These are phyloP conservation scores for Hippocampus comes DNA, from an alignment of 2,113 vertebrate genomes.

Conservation along the genomic window DNA sequence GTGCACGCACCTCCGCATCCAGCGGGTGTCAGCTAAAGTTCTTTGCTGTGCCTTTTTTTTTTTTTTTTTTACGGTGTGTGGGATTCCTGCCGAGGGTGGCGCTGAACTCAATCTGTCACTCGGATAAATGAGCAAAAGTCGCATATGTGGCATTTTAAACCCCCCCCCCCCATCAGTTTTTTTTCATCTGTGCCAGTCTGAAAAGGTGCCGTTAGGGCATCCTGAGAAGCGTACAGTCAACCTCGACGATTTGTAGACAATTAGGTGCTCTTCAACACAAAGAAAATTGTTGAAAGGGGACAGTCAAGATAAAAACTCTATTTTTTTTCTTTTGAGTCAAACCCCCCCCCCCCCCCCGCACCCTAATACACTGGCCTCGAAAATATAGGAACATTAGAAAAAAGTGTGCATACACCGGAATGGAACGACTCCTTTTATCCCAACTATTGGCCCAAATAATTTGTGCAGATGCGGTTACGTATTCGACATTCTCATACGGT, in stretches of 20 bases:
- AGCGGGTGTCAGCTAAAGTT: constrained; percentile 52
- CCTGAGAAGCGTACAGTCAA: not conserved
- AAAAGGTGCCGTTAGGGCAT: constrained; percentile 3
- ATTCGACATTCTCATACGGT: constrained; percentile 14
- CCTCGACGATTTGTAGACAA: not conserved
- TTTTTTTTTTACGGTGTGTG: constrained; percentile 28
- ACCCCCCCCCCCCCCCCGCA: too few relatives aligned
- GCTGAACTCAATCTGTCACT: constrained; percentile 70
- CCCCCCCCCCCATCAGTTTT: constrained; percentile 12
- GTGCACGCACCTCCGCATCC: constrained; percentile 13
- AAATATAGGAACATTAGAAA: not conserved
- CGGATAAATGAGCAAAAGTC: constrained; percentile 33
- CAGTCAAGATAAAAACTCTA: too few relatives aligned
- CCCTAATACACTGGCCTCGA: too few relatives aligned
- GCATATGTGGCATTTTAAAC: constrained; percentile 20
- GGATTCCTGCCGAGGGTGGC: constrained; percentile 56
- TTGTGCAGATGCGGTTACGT: constrained; percentile 8
- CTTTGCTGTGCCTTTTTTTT: constrained; percentile 25
- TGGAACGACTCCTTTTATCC: not conserved
- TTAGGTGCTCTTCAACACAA: too few relatives aligned
- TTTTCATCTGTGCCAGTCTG: constrained; percentile 33
- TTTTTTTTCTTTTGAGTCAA: too few relatives aligned
- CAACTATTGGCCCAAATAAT: constrained; percentile 3
- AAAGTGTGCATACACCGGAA: not conserved
- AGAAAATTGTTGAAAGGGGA: too few relatives aligned